Evolutionary conservation across 1,140 invertebrate genomes (phyloP), one percentile per base, ranked within the genome.

Genomic region (Meloidogyne hapla): DNA sequence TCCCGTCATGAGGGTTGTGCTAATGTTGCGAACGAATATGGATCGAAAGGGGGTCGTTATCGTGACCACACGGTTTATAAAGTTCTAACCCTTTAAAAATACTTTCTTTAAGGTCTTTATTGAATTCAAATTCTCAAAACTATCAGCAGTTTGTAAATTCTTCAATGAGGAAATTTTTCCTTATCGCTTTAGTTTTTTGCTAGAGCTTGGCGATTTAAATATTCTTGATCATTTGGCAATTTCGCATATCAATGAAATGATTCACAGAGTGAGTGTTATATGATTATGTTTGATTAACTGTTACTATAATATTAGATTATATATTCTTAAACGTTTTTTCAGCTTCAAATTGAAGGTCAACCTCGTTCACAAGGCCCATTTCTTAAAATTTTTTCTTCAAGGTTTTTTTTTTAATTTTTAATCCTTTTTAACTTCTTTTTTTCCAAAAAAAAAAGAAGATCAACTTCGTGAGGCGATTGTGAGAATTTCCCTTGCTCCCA

Each of bases 31-130:
- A 45, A 73, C 9, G 71, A 48, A 5, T 62, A 76, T 38, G 81
- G 74, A 10, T 82, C 80, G 8, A 72, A 73, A 26, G 82, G 82
- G 5, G 82, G 82, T 13, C 42, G 38, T 18, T 85, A 74, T 62
- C 40, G 82, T 9, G 82, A 83, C 75, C 77, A 83, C 45, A 83
- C 82, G 4, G 81, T 83, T 26, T 78, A 80, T 38, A 70, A 82
- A 10, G n/a, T 38, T 45, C 25, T 40, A 33, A 33, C 67, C 10
- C n/a, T 25, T 68, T n/a, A n/a, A 42, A 68, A 26, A 33, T 68
- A 4, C 12, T 23, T 69, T 25, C 5, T 40, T 70, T 75, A 23
- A 75, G 26, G 71, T 64, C 15, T 45, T 61, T 71, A 56, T 67
- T 18, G 61, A 77, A 67, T 12, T 78, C 8, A 63, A 77, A 79